A percentile compares a stretch with the other conserved stretches of the same genome.
Evolutionary conservation across 2,888 invertebrate genomes (phyloP).

Genomic region (Exephanes ischioxanthus): DNA sequence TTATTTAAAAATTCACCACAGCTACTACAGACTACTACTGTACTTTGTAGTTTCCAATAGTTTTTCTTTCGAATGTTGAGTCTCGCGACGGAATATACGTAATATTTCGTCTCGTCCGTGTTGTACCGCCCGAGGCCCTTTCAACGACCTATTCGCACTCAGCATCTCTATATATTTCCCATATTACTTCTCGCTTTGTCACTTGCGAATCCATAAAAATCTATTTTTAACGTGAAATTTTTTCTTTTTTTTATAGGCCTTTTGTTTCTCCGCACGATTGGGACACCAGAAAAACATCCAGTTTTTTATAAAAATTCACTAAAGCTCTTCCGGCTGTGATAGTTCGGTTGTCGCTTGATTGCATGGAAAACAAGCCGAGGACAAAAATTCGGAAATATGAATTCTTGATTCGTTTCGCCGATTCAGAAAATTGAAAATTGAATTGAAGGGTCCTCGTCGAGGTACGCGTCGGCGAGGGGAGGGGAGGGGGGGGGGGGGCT

Average conservation of each 20-base stretch:
- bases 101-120: conserved; percentile 78
- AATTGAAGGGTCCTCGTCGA: too few species aligned
- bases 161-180: conserved; percentile 59
- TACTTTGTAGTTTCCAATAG: conserved; percentile 40
- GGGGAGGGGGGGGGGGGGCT: too few species aligned
- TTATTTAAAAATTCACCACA: neutral
- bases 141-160: conserved; percentile 72
- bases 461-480: too few species aligned
- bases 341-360: too few species aligned
- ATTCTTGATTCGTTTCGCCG: too few species aligned
- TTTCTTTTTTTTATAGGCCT: neutral
- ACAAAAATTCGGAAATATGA: too few species aligned
- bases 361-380: too few species aligned
- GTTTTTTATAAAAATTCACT: too few species aligned
- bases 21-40: neutral
- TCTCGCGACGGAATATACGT: conserved; percentile 69
- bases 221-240: conserved; percentile 7
- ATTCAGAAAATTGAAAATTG: too few species aligned
- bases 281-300: too few species aligned
- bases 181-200: conserved; percentile 29
- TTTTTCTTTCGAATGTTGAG: conserved; percentile 52
- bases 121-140: conserved; percentile 65
- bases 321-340: too few species aligned
- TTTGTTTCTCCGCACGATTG: too few species aligned
- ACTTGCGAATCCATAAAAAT: conserved; percentile 13